A percentile compares a stretch with the other conserved stretches of the same genome.
Conservation (phyloP, 2,113 vertebrate species). For the Microtus ochrogaster region DNA sequence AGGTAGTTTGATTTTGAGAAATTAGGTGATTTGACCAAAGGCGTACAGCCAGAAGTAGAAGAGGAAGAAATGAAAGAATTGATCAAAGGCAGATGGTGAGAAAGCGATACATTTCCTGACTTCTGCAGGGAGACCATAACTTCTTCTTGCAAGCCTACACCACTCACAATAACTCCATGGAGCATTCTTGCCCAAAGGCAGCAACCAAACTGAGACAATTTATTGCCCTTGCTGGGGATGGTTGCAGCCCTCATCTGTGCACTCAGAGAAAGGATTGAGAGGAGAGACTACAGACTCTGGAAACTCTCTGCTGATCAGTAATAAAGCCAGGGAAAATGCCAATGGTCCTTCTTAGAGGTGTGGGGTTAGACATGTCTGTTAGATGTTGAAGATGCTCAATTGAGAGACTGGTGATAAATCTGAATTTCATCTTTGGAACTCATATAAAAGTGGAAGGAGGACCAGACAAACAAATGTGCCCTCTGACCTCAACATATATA, state of each 20-base stretch:
- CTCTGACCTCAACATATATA: background rate
- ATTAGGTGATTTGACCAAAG: slow-evolving; percentile 1
- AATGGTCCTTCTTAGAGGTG: background rate
- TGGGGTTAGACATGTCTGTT: background rate
- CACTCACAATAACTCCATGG: slow-evolving; percentile 28
- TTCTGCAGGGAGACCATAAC: background rate
- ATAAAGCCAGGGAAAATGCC: background rate
- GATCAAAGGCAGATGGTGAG: background rate
- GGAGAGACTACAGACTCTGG: background rate
- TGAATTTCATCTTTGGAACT: no score
- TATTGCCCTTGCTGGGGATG: slow-evolving; percentile 30
- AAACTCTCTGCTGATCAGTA: background rate
- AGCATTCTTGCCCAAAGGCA: slow-evolving; percentile 2
- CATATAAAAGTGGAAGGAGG: background rate
- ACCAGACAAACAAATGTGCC: background rate
- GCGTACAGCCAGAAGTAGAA: background rate
- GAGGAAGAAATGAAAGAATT: background rate
- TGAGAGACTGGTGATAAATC: background rate
- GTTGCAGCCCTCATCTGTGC: slow-evolving; percentile 31
- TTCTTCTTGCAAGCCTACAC: slow-evolving; percentile 10
- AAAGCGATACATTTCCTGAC: background rate
- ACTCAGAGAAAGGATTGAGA: background rate
- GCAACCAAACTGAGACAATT: slow-evolving; percentile 24
- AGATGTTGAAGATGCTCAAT: background rate
- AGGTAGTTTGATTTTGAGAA: slow-evolving; percentile 27